Evolutionary conservation across 2,888 invertebrate genomes (phyloP).

Genomic region (Pristionchus japonicus): DNA sequence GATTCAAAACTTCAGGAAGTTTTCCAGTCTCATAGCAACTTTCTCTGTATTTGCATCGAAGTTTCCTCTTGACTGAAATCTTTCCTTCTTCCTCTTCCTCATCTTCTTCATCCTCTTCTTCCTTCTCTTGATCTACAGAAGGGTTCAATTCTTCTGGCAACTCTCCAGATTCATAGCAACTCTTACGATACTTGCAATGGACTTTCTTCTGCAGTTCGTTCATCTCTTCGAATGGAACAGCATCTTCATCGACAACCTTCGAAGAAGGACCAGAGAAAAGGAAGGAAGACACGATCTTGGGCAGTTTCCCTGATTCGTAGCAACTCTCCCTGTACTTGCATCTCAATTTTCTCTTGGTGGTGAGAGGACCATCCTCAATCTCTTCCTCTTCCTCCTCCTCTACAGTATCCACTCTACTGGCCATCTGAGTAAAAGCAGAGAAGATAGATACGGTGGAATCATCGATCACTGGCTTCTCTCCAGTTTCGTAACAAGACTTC

Average conservation of each 20-base stretch:
- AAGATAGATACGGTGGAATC: slow-evolving; percentile 15
- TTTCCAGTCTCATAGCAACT: slow-evolving; percentile 45
- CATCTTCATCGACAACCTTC: background rate
- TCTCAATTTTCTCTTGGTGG: slow-evolving; percentile 55
- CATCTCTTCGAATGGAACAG: slow-evolving; percentile 57
- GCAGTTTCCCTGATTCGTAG: slow-evolving; percentile 60
- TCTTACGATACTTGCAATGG: slow-evolving; percentile 68
- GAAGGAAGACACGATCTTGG: slow-evolving; percentile 33
- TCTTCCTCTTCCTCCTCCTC: slow-evolving; percentile 44
- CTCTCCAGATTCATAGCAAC: slow-evolving; percentile 60
- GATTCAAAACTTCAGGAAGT: slow-evolving; percentile 28
- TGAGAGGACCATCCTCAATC: background rate
- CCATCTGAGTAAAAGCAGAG: slow-evolving; percentile 22
- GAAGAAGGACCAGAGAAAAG: background rate
- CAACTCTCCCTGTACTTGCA: slow-evolving; percentile 58
- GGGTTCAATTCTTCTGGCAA: background rate
- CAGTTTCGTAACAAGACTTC: slow-evolving; percentile 64
- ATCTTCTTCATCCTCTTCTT: slow-evolving; percentile 46
- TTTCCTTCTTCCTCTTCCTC: slow-evolving; percentile 50
- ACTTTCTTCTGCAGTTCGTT: slow-evolving; percentile 58
- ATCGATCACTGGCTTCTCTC: slow-evolving; percentile 41
- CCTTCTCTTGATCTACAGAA: background rate
- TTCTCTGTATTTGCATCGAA: slow-evolving; percentile 36
- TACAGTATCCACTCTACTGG: slow-evolving; percentile 1
- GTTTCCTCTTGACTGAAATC: slow-evolving; percentile 5